Base-by-base conservation (phyloP, 2,888 invertebrate species). In the Diarsia brunnea region DNA sequence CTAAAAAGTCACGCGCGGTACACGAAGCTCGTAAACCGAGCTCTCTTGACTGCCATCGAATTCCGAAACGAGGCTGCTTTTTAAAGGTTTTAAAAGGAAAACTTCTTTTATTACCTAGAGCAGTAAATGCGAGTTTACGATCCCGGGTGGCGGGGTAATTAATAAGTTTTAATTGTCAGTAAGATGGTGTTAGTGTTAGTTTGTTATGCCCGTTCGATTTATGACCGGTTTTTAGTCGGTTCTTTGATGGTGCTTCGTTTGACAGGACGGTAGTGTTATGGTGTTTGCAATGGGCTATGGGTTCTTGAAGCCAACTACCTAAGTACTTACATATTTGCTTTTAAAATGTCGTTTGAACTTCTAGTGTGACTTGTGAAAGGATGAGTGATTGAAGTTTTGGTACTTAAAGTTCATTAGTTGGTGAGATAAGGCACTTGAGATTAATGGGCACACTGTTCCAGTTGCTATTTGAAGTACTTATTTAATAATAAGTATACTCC, bases 81-180 rank as follows among this genome's bases (percentile, higher is more conserved):
- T 88, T 87, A 89, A 92, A 91, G 90, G 91, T 91, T 93, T 94
- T 94, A 90, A 94, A 92, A 92, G 92, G 91, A 92, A 92, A 95
- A 95, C 91, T 94, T 94, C 83, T 92, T 95, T 95, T 93, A 94
- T 90, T 90, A 86, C 89, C 79, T 53, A 81, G 77, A 81, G 84
- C 80, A 84, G 88, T 90, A 87, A 91, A 92, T 91, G 93, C 91
- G 92, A 79, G 89, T 95, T 95, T 94, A 95, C 92, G 93, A 92
- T 81, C 89, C 76, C 85, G 91, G 92, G 91, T 92, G 93, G 90
- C 87, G 86, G 75, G 84, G 93, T 93, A 91, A 95, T 95, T 95
- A 95, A 94, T 94, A 94, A 94, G 93, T 94, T 95, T 95, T 95
- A 94, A 95, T 95, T 95, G 89, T 85, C 85, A 83, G 81, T 77